Evolutionary conservation across 2,113 vertebrate genomes (phyloP), one percentile per base, ranked within the genome.

Genomic region (Cryptomyrus ogoouensis): DNA sequence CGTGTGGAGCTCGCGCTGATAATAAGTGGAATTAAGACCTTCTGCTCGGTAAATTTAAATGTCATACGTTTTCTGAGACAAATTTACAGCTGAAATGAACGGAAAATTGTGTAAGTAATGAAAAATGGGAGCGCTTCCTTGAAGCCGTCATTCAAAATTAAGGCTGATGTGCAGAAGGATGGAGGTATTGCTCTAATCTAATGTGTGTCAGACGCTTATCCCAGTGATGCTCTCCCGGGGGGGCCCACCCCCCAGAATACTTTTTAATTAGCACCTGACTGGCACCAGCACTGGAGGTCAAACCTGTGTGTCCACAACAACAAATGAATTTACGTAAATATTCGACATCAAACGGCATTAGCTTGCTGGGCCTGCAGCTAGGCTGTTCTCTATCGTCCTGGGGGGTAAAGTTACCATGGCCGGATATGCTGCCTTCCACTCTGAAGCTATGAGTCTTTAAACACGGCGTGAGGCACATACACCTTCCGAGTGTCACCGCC

Each of bases 261-360:
- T n/a, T 87, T 87, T 42, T 87, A 87, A 87, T 87, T 87, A 53
- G 86, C 86, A 56, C 49, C 27, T 84, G 44, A 84, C 44, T 84
- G 44, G 39, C 83, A 84, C 44, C 3, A 46, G 21, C 31, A 42
- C 35, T 80, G 74, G 35, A 80, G 74, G 35, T 80, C 83, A 84
- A 84, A 84, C 42, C 83, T 44, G 42, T 21, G 8, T 46, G 35
- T 84, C 83, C 83, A 46, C 21, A 47, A 80, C 74, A 80, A 80
- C 74, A 80, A 80, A 42, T 39, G 10, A 42, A 19, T 47, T 84
- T 84, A 42, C 83, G 35, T 84, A 84, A 24, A 84, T 47, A n/a
- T 47, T 47, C 83, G 3, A 80, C 74, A 80, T 80, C 74, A 80
- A 19, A 80, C 15, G 35, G 35, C 35, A 39, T 42, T 42, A 42